phyloP scores from a whole-genome alignment of 2,888 invertebrate genomes.

The Apodemia duryi region DNA sequence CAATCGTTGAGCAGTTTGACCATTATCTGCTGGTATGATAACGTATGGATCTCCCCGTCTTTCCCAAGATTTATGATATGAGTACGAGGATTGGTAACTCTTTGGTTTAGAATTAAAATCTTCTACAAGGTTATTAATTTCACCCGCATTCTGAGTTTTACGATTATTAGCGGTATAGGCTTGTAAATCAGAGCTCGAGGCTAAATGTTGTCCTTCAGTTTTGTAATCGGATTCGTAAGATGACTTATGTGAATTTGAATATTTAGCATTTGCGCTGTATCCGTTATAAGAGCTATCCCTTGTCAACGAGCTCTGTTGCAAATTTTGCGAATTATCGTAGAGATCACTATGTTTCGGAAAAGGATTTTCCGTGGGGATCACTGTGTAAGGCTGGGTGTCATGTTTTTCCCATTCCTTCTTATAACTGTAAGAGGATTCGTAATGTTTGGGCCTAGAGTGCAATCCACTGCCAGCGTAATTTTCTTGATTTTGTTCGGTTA shows the following conservation, averaged over 20 bases:
- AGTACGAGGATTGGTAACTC: constrained; percentile 70
- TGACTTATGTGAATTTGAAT: constrained; percentile 44
- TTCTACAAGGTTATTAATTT: constrained; percentile 41
- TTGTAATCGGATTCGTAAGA: constrained; percentile 36
- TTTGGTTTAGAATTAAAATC: constrained; percentile 52
- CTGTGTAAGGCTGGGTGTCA: constrained; percentile 43
- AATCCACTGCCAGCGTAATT: constrained; percentile 44
- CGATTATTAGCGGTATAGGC: constrained; percentile 2
- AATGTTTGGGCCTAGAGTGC: constrained; percentile 49
- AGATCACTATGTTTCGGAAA: constrained; percentile 51
- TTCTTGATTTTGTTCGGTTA: constrained; percentile 42
- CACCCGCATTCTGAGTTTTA: constrained; percentile 27
- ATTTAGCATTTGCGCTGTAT: constrained; percentile 43
- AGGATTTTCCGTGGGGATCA: constrained; percentile 45
- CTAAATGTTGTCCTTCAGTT: constrained; percentile 34
- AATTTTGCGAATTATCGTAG: constrained; percentile 46
- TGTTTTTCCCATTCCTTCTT: constrained; percentile 71
- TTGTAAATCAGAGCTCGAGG: constrained; percentile 25
- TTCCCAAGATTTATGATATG: constrained; percentile 75
- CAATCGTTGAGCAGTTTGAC: constrained; percentile 48
- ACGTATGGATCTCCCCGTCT: constrained; percentile 72
- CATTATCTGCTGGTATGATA: constrained; percentile 51
- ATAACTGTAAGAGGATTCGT: constrained; percentile 65
- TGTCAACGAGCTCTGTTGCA: constrained; percentile 38
- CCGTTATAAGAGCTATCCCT: constrained; percentile 36